These are phyloP conservation scores for Saturnia pavonia DNA, from an alignment of 2,888 invertebrate species.

Conservation along the genomic window DNA sequence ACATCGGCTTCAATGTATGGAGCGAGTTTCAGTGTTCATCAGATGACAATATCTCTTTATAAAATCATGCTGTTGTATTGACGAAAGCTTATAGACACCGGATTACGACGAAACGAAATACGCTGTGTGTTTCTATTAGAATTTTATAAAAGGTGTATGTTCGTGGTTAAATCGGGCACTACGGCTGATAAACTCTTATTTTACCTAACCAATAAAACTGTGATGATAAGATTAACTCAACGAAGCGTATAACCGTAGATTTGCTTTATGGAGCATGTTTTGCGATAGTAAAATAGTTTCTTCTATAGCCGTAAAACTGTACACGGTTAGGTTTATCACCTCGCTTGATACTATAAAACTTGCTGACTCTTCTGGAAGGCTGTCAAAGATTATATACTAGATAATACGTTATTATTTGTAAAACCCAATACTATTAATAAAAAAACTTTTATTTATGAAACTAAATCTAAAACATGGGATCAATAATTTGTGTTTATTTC, in stretches of 20 bases:
- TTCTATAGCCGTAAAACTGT: not conserved
- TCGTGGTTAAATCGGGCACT: not conserved
- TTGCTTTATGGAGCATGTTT: not conserved
- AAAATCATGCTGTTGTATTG: no score
- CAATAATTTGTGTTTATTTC: no score
- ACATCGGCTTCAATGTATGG: not conserved
- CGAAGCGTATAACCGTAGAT: not conserved
- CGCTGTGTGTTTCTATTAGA: not conserved
- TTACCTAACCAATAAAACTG: constrained; percentile 3
- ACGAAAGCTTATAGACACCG: not conserved
- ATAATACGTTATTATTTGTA: no score
- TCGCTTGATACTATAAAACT: constrained; percentile 5
- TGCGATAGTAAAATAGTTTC: not conserved
- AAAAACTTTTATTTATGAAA: no score
- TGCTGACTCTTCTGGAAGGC: not conserved
- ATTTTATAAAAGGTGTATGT: not conserved
- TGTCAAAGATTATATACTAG: not conserved
- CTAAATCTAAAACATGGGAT: no score
- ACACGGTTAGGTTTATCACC: constrained; percentile 3
- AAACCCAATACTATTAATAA: no score
- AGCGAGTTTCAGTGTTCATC: no score
- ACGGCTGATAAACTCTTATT: not conserved
- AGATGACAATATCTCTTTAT: no score
- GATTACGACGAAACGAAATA: not conserved
- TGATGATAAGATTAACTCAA: not conserved